phyloP scores from a whole-genome alignment of 2,888 invertebrate species.

The Zygogramma bicolorata region DNA sequence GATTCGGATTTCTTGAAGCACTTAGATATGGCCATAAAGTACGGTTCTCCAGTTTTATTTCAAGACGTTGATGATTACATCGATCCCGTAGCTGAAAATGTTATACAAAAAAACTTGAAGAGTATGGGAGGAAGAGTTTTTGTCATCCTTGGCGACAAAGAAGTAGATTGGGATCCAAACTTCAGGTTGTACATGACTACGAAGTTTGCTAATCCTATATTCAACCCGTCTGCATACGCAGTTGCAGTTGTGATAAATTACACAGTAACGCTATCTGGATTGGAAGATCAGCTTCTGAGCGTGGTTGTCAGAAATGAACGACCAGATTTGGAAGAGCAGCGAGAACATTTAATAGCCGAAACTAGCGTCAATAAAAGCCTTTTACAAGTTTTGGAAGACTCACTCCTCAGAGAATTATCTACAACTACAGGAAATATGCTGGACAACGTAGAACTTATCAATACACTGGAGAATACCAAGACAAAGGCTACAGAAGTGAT shows the following conservation, averaged over 20 bases:
- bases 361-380: conserved; percentile 89
- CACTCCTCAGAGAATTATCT: conserved; percentile 84
- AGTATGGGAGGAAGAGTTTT: conserved; percentile 81
- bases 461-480: conserved; percentile 91
- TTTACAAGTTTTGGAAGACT: conserved; percentile 87
- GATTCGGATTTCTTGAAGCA: conserved; percentile 88
- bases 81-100: conserved; percentile 90
- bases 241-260: conserved; percentile 93
- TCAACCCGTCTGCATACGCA: conserved; percentile 88
- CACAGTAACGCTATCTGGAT: conserved; percentile 86
- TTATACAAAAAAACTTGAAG: conserved; percentile 88
- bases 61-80: conserved; percentile 94
- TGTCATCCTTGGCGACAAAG: conserved; percentile 87
- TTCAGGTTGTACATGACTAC: conserved; percentile 90
- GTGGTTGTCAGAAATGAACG: conserved; percentile 91
- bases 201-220: conserved; percentile 88
- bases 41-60: conserved; percentile 88
- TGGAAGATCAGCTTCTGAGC: conserved; percentile 91
- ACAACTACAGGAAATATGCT: conserved; percentile 93
- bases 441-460: conserved; percentile 88
- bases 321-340: conserved; percentile 88
- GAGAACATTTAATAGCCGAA: conserved; percentile 84
- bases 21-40: conserved; percentile 89
- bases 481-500: conserved; percentile 86
- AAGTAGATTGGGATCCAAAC: conserved; percentile 89